Evolutionary conservation across 2,888 invertebrate species (phyloP).

Genomic region (Syrista parreyssii): DNA sequence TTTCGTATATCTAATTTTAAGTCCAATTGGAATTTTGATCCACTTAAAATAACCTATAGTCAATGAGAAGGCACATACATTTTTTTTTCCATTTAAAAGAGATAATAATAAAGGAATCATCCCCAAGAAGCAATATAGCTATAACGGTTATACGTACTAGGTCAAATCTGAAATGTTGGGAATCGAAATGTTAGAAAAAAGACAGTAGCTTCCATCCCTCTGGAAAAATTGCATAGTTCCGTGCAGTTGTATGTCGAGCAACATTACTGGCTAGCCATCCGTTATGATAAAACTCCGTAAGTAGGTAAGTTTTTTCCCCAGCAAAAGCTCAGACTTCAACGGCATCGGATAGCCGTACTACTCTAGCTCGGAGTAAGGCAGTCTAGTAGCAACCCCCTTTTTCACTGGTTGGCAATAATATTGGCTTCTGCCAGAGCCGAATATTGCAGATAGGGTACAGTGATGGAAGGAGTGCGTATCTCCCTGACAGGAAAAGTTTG

Average conservation of each 20-base stretch:
- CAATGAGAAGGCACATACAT: not conserved
- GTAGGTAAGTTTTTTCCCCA: constrained; percentile 1
- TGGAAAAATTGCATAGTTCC: constrained; percentile 5
- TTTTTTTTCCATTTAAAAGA: not conserved
- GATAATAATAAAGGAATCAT: not conserved
- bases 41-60: not conserved
- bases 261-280: constrained; percentile 2
- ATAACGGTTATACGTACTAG: not conserved
- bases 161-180: not conserved
- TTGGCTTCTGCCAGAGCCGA: not conserved
- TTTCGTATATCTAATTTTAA: not conserved
- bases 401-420: not conserved
- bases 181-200: not conserved
- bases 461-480: not conserved
- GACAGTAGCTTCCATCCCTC: not conserved
- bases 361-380: not conserved
- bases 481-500: not conserved
- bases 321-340: not conserved
- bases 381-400: not conserved
- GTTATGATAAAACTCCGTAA: constrained; percentile 6
- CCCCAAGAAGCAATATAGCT: not conserved
- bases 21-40: not conserved
- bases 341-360: not conserved
- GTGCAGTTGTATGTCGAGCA: not conserved
- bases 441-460: not conserved